Evolutionary conservation across 2,888 invertebrate species (phyloP), one percentile per base, ranked within the genome.

Genomic region (Alcis repandata): DNA sequence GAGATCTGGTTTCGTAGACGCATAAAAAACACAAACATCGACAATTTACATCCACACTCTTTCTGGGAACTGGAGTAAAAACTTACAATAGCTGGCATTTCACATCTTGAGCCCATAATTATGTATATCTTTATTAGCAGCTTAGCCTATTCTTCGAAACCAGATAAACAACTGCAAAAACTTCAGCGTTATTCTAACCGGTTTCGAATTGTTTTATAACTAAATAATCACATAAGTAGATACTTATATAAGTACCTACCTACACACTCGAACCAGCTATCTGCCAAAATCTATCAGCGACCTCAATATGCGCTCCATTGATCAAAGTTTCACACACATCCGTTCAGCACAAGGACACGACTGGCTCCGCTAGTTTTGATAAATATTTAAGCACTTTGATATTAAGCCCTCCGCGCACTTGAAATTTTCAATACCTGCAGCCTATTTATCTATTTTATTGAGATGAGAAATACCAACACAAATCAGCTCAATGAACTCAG

Each of bases 261-360:
- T 11, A 45, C 45, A 45, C 45, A 6, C 51, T 45, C 15, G n/a
- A 52, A 27, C 15, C 43, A 15, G 19, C 9, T 49, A 51, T 63
- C 36, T 17, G 33, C 36, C 45, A 58, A 19, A 33, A 63, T 27
- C 36, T 61, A 38, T 54, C 48, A 66, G 27, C 10, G 51, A 67
- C 70, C 76, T 45, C 62, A 45, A 17, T 49, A 17, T 36, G 40
- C 38, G 49, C 72, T 76, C 71, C 76, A 68, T 75, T 68, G 69
- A 67, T 66, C 53, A 57, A 60, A 59, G 59, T 65, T 68, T 63
- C 67, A 69, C 74, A 73, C 59, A 70, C 45, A 69, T 71, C 71
- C 69, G 69, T 56, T 71, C 68, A 9, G 10, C 63, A 46, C 70
- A 72, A 72, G 70, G 68, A 63, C 69, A 69, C 56, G 38, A 58